Evolutionary conservation across 1,140 invertebrate genomes (phyloP), one percentile per base, ranked within the genome.

Genomic region (Plutomurus gul): DNA sequence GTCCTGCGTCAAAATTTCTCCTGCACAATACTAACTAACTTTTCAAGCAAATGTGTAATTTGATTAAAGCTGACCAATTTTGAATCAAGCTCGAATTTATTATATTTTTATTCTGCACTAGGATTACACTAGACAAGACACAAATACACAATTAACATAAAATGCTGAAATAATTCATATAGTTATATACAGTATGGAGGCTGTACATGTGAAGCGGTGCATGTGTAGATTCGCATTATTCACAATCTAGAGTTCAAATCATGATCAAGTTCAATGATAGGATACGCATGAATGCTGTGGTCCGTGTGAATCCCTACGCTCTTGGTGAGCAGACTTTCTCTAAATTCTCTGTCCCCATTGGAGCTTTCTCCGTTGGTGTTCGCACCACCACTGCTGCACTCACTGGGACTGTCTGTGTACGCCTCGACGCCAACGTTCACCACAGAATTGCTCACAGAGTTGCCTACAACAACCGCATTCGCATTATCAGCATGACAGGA

Each of bases 61-160:
- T n/a, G n/a, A 51, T 27, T 16, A 13, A 25, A 33, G 25, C n/a
- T 27, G 25, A 56, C 4, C 7, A 56, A 43, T 43, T 43, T 65
- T 65, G 36, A 65, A 65, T 25, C 56, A 65, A 65, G 56, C 56
- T 65, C 56, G 56, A 65, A 25, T 65, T 65, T 65, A 65, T 65
- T 65, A 65, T n/a, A 65, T 13, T 33, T 33, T 33, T 20, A 65
- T n/a, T n/a, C n/a, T n/a, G n/a, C n/a, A n/a, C n/a, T n/a, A n/a
- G n/a, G n/a, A n/a, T n/a, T n/a, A n/a, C n/a, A n/a, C n/a, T n/a
- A n/a, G n/a, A n/a, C n/a, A n/a, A n/a, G n/a, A n/a, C n/a, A n/a
- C n/a, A n/a, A n/a, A n/a, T n/a, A n/a, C n/a, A n/a, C n/a, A n/a
- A n/a, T n/a, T n/a, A n/a, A n/a, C n/a, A n/a, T n/a, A n/a, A n/a